Percentiles rank a stretch among this genome's conserved stretches.
phyloP scores from a whole-genome alignment of 2,797 vertebrate species.

The Notoglanidium macrostoma region DNA sequence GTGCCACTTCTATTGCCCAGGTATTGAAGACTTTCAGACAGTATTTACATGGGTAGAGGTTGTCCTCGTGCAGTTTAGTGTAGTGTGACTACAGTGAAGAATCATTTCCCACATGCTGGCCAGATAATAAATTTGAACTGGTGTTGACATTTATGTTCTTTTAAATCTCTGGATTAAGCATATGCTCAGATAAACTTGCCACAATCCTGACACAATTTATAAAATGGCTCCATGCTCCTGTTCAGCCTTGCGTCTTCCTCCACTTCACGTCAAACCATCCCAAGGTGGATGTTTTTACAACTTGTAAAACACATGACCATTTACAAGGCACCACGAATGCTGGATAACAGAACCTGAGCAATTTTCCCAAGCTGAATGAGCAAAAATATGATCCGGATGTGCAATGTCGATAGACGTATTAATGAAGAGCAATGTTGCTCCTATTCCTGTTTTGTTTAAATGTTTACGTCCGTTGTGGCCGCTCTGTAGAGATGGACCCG shows the following conservation, averaged over 20 bases:
- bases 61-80: neutral
- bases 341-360: too few relatives aligned
- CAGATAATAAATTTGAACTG: neutral
- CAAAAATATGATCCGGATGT: too few relatives aligned
- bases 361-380: too few relatives aligned
- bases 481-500: too few relatives aligned
- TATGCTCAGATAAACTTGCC: neutral
- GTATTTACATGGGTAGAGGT: slow-evolving; percentile 15
- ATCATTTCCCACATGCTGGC: slow-evolving; percentile 19
- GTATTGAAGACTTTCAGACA: slow-evolving; percentile 27
- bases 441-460: too few relatives aligned
- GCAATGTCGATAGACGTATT: too few relatives aligned
- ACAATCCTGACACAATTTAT: slow-evolving; percentile 24
- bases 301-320: too few relatives aligned
- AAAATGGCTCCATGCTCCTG: slow-evolving; percentile 18
- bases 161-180: neutral
- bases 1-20: neutral
- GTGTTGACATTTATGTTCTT: slow-evolving; percentile 1
- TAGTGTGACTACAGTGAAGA: slow-evolving; percentile 13
- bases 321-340: too few relatives aligned
- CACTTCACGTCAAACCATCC: too few relatives aligned
- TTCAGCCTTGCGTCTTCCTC: neutral
- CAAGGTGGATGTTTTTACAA: too few relatives aligned
- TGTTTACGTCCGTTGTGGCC: too few relatives aligned
- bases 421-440: too few relatives aligned